Evolutionary conservation across 2,113 vertebrate species (phyloP), one percentile per base, ranked within the genome.

Genomic region (Menura novaehollandiae): DNA sequence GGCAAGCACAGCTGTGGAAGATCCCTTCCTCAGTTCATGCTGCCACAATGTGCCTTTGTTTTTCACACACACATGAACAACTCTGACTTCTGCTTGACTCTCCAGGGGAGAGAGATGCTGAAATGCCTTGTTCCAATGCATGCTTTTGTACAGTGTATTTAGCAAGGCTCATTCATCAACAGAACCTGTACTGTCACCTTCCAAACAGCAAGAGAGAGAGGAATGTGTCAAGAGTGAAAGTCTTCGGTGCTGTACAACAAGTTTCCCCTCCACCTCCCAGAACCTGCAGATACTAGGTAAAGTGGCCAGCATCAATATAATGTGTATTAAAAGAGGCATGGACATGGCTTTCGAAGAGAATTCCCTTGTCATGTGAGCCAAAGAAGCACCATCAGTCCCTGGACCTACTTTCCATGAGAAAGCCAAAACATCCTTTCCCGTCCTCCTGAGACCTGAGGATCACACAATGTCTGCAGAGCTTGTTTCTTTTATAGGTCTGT

Each of bases 41-140:
- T 75, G 56, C 64, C 0, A 1, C 0, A 0, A 43, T 20, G 7
- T 0, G 13, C 52, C 56, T 75, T 79, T 75, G 52, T 56, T 86
- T 95, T 92, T 88, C 79, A 76, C 67, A 62, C 62, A 56, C 53
- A 64, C 39, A 33, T 32, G 46, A 46, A 76, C 67, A 53, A 6
- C 49, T 75, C 71, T 80, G 78, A 43, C 33, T 95, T 44, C 88
- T 94, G 55, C 46, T 51, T 62, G n/a, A 19, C n/a, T 85, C 66
- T 96, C 69, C 55, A 69, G 91, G 83, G 84, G 12, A 79, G 49
- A 56, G 41, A 76, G 87, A 58, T 69, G 62, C 41, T 85, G 77
- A 93, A 94, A 89, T 76, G 49, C 37, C 62, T 68, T 56, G 49
- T 53, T 85, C 22, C 93, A 88, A 78, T 52, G 43, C 33, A 47